Conservation (phyloP, 2,888 invertebrate species). For the Sericinus montela region DNA sequence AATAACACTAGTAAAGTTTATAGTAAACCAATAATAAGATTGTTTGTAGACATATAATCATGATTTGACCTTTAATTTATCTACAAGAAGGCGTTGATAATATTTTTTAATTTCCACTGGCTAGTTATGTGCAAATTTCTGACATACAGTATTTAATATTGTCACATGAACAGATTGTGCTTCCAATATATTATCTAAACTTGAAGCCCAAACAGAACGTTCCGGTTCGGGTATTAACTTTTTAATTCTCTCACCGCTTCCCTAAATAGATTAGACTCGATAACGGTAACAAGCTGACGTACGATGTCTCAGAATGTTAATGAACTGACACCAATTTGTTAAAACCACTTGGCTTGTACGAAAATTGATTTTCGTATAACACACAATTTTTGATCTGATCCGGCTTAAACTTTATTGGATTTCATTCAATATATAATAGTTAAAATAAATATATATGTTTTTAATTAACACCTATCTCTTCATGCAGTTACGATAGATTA, state of each 20-base stretch:
- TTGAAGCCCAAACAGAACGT: conserved; percentile 2
- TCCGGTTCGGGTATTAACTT: conserved; percentile 11
- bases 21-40: no score
- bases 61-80: no score
- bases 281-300: conserved; percentile 12
- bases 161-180: neutral
- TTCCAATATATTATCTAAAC: neutral
- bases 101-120: no score
- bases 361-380: conserved; percentile 12
- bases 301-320: conserved; percentile 14
- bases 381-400: conserved; percentile 5
- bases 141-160: neutral
- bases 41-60: no score
- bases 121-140: no score
- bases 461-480: no score
- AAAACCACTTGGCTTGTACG: conserved; percentile 4
- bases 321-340: conserved; percentile 17
- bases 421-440: neutral
- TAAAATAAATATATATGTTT: conserved; percentile 1
- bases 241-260: conserved; percentile 8
- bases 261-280: conserved; percentile 11
- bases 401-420: conserved; percentile 1
- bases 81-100: no score
- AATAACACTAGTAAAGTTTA: no score
- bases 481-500: no score